Percentiles rank a stretch among this genome's conserved stretches.
phyloP scores from a whole-genome alignment of 2,113 vertebrate genomes.

The Tricholaema leucomelas region DNA sequence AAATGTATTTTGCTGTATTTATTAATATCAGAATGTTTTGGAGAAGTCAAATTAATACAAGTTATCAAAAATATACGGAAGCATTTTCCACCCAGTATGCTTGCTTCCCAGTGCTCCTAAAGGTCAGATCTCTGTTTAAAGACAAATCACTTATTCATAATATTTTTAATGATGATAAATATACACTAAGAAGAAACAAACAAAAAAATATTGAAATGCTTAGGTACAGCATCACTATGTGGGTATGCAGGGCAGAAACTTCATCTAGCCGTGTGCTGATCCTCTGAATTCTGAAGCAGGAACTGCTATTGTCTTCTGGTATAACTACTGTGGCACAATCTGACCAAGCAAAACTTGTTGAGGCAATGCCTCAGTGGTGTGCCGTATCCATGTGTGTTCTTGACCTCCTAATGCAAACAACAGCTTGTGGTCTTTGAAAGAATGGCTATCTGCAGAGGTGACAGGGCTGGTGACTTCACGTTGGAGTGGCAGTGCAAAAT shows the following conservation, averaged over 20 bases:
- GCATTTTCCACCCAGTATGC: accelerated
- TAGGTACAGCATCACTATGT: neutral
- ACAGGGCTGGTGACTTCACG: neutral
- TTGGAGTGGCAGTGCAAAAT: neutral
- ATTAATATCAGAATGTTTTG: neutral
- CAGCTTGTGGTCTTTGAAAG: neutral
- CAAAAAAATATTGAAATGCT: neutral
- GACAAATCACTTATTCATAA: neutral
- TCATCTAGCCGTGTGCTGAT: neutral
- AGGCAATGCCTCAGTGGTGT: neutral
- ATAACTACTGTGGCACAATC: neutral
- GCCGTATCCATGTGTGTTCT: no score
- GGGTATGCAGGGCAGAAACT: neutral
- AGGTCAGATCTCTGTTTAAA: neutral
- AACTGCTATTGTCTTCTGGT: neutral
- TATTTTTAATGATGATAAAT: neutral
- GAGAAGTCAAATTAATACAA: neutral
- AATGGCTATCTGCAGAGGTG: neutral
- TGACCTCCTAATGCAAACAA: neutral
- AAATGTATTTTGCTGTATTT: neutral
- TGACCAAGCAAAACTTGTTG: neutral
- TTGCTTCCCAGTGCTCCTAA: neutral
- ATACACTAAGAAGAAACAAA: neutral
- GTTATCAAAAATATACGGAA: neutral
- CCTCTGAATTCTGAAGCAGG: neutral